Base-by-base conservation (phyloP, 2,888 invertebrate species). In the Odontocerum albicorne region DNA sequence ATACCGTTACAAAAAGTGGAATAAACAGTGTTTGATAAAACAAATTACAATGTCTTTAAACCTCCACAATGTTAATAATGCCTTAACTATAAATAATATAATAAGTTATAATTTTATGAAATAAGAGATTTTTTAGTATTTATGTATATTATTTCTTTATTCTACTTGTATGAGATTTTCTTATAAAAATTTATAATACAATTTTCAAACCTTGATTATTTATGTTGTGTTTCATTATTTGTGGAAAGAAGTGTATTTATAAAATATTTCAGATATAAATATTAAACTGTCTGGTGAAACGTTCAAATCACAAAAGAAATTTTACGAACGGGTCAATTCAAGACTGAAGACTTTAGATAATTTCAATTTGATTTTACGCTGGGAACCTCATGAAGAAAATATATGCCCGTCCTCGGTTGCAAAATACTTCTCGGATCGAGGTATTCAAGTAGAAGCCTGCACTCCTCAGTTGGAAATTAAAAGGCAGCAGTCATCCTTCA, bases 401-500 rank as follows among this genome's bases (percentile, higher is more conserved):
- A 59, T 81, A 17, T 83, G 83, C 62, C 80, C 82, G 39, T 83
- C 83, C n/a, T 82, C 83, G 1, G 62, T 81, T 36, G 83, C 83
- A 8, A 77, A 79, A 61, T 83, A 80, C 71, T 79, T 83, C 62
- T 57, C 69, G 33, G 68, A 72, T 60, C 66, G 65, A 44, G 72
- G 74, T 4, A 77, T 76, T 61, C 61, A 64, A 3, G 73, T 81
- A 2, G 68, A 70, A 51, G 61, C 74, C 21, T 79, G 77, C 63
- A 66, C 66, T 35, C 74, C 79, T 22, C 69, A 66, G 50, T 66
- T 70, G 44, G 64, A 62, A 22, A 65, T 67, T 12, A 69, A 67
- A 38, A 66, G 64, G 3, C 65, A 70, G 13, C 69, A 72, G 62
- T 68, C 71, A 20, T 60, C 75, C 4, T 66, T 66, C 46, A 67